These are phyloP conservation scores for Pristionchus entomophagus DNA, from an alignment of 2,888 invertebrate genomes.

Conservation along the genomic window DNA sequence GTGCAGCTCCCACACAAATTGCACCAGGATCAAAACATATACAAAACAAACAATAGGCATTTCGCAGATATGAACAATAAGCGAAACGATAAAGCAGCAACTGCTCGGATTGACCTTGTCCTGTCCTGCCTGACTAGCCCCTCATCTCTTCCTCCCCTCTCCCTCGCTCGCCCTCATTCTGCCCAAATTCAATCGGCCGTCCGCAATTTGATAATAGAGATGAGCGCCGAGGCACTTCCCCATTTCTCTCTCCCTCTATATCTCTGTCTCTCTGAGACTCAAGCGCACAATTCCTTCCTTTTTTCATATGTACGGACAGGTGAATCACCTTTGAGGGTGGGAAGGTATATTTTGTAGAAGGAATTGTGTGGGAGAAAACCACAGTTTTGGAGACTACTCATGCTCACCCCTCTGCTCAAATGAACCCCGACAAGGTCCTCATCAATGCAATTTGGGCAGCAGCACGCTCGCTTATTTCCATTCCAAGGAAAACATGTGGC, in stretches of 20 bases:
- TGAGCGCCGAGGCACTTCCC: slow-evolving; percentile 13
- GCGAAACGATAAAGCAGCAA: too few species aligned
- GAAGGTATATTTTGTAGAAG: too few species aligned
- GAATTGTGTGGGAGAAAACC: too few species aligned
- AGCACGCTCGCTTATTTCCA: not conserved
- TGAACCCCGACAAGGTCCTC: slow-evolving; percentile 18
- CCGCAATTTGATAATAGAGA: slow-evolving; percentile 36
- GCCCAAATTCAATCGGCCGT: slow-evolving; percentile 26
- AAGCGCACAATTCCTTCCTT: not conserved
- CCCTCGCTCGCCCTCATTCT: not conserved
- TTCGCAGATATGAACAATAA: too few species aligned
- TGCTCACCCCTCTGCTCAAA: not conserved
- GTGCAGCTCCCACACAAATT: too few species aligned
- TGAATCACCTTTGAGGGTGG: too few species aligned
- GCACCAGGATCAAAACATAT: too few species aligned
- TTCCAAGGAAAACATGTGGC: too few species aligned
- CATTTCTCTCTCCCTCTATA: not conserved
- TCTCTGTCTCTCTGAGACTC: too few species aligned
- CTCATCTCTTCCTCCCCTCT: not conserved
- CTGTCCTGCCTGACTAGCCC: slow-evolving; percentile 8
- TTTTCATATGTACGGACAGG: too few species aligned
- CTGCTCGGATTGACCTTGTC: not conserved
- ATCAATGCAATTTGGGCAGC: not conserved
- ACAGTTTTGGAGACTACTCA: too few species aligned
- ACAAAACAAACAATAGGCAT: too few species aligned